Evolutionary conservation across 1,140 invertebrate species (phyloP), one percentile per base, ranked within the genome.

Genomic region (Hyphantria cunea): DNA sequence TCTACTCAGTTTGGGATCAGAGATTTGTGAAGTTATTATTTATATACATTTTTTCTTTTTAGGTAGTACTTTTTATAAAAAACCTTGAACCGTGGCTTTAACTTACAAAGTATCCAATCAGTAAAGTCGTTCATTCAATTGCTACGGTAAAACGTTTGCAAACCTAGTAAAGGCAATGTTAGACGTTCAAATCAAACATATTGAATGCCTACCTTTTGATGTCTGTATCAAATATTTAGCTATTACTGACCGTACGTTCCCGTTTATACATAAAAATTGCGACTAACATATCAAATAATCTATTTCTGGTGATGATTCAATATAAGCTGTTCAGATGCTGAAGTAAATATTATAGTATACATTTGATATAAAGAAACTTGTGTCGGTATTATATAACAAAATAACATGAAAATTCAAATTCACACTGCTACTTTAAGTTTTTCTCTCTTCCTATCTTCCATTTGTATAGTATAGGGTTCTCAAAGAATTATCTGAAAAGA

Each of bases 71-170:
- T 56, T 17, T n/a, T 12, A 7, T 42, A 34, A 9, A 55, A n/a
- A 25, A 25, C 17, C 17, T 5, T 25, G 17, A 25, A 25, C 17
- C 17, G 17, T 25, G 5, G 5, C 2, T 25, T 25, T 25, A 25
- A 25, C 14, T 31, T 10, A 11, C 34, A 11, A 37, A 8, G 34
- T 11, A 11, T 2, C 8, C 34, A 45, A 37, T 47, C 42, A 10
- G 42, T 41, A 45, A 56, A 47, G 45, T 31, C 47, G 33, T 56
- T 56, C 42, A 25, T 10, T 25, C 25, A 56, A 56, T 47, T 17
- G 31, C 8, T 47, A 17, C 42, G 8, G 34, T 25, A 31, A 56
- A 56, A 47, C 42, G 53, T 56, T 56, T 47, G 41, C 15, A 56
- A 56, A 56, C 45, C 31, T 45, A 56, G 13, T 15, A 41, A 17